These are phyloP conservation scores for Alviniconcha strummeri DNA, from an alignment of 2,888 invertebrate genomes.

Conservation along the genomic window DNA sequence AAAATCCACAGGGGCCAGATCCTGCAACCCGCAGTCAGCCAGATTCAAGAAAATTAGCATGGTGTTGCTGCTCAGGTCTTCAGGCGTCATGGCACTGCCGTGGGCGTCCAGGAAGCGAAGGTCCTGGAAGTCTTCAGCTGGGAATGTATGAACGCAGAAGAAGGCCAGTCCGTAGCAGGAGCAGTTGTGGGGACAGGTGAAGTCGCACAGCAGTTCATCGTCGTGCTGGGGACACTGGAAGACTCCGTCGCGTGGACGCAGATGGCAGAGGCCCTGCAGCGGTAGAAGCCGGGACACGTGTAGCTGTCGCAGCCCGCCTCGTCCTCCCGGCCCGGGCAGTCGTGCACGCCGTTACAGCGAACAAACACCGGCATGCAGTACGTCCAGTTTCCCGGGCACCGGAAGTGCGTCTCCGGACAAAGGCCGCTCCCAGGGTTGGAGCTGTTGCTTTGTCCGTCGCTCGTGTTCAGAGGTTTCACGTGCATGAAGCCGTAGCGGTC, in stretches of 20 bases:
- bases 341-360: slow-evolving; percentile 59
- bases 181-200: slow-evolving; percentile 38
- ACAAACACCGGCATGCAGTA: slow-evolving; percentile 61
- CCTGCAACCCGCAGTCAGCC: neutral
- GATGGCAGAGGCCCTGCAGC: slow-evolving; percentile 16
- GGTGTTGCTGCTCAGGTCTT: neutral
- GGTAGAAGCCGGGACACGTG: slow-evolving; percentile 25
- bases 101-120: slow-evolving; percentile 21
- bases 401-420: slow-evolving; percentile 22
- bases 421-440: neutral
- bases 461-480: neutral
- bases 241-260: slow-evolving; percentile 43
- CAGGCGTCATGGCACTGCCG: neutral
- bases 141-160: slow-evolving; percentile 25
- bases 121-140: neutral
- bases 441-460: neutral
- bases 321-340: slow-evolving; percentile 68
- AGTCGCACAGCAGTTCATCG: slow-evolving; percentile 47
- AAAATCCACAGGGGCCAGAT: neutral
- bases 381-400: slow-evolving; percentile 37
- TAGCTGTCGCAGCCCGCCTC: slow-evolving; percentile 68
- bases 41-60: slow-evolving; percentile 9
- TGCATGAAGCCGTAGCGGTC: neutral
- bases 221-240: slow-evolving; percentile 42
- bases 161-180: slow-evolving; percentile 36